These are phyloP conservation scores for Parazoanthus atlanticus DNA, from an alignment of 92 coral and sea anemone genomes.

Conservation along the genomic window DNA sequence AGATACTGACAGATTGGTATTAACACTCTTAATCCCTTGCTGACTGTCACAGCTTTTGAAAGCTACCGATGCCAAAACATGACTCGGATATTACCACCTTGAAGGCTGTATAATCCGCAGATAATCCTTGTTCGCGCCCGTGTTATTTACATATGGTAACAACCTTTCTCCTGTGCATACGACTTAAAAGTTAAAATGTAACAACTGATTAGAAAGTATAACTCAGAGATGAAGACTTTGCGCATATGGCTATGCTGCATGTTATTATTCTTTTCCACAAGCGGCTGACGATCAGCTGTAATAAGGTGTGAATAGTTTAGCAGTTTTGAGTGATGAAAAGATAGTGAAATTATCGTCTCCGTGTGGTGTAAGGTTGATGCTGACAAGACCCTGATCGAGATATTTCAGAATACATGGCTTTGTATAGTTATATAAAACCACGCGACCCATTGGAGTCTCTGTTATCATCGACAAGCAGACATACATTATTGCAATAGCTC, in stretches of 20 bases:
- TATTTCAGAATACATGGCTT: neutral
- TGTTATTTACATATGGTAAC: constrained; percentile 13
- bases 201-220: neutral
- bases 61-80: constrained; percentile 42
- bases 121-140: constrained; percentile 46
- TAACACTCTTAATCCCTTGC: constrained; percentile 34
- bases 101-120: constrained; percentile 17
- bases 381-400: constrained; percentile 42
- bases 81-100: constrained; percentile 29
- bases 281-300: constrained; percentile 42
- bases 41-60: constrained; percentile 41
- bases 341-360: constrained; percentile 19
- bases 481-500: constrained; percentile 44
- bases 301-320: constrained; percentile 37
- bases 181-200: constrained; percentile 19
- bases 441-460: constrained; percentile 35
- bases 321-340: constrained; percentile 49
- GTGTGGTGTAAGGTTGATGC: constrained; percentile 1
- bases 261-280: constrained; percentile 6
- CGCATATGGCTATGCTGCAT: constrained; percentile 15
- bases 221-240: neutral
- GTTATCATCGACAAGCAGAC: constrained; percentile 34
- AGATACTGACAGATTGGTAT: constrained; percentile 29
- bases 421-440: constrained; percentile 19
- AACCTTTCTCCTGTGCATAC: constrained; percentile 1